phyloP scores from a whole-genome alignment of 2,113 vertebrate genomes.

The Eupsittula cactorum region DNA sequence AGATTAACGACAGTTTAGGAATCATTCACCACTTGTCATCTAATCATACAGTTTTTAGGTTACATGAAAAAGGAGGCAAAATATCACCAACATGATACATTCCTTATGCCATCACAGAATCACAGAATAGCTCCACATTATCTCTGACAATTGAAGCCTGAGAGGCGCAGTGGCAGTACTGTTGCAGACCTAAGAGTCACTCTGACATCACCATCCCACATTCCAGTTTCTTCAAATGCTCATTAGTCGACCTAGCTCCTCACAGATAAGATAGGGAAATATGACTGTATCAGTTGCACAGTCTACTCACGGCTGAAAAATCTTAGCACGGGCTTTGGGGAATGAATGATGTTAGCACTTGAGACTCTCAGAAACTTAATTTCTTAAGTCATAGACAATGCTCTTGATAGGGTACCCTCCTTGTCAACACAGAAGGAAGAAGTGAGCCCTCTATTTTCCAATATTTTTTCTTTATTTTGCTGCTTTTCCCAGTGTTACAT shows the following conservation, averaged over 20 bases:
- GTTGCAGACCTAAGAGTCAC: not conserved
- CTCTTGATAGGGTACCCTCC: not conserved
- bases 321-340: not conserved
- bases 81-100: not conserved
- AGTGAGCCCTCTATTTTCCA: not conserved
- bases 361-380: not conserved
- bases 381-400: not conserved
- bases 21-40: not conserved
- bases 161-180: not conserved
- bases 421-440: not conserved
- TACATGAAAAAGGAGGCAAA: not conserved
- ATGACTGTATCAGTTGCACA: not conserved
- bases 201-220: not conserved
- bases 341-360: not conserved
- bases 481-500: not conserved
- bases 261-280: constrained; percentile 12
- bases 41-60: not conserved
- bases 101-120: not conserved
- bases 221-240: constrained; percentile 8
- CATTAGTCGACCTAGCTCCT: not conserved
- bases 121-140: not conserved
- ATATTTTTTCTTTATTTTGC: not conserved
- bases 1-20: not conserved
- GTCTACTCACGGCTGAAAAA: not conserved
- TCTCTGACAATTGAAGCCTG: not conserved